Evolutionary conservation across 2,113 vertebrate genomes (phyloP).

Genomic region (Hiodon alosoides): DNA sequence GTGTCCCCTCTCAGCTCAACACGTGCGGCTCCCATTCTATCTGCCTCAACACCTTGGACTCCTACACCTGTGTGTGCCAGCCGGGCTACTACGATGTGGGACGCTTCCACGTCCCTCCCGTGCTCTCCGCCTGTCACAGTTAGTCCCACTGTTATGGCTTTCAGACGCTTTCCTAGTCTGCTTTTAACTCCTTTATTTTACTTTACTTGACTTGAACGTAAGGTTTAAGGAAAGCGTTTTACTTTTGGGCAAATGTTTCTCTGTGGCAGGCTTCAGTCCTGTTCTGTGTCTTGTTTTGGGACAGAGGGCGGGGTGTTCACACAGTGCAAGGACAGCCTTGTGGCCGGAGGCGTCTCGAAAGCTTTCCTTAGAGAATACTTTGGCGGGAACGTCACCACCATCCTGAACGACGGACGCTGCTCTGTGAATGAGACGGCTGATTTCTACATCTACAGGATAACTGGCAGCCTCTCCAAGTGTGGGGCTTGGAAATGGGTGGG

Average conservation of each 20-base stretch:
- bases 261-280: no score
- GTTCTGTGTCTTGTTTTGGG: not conserved
- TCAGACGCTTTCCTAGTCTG: not conserved
- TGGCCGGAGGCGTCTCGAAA: conserved; percentile 51
- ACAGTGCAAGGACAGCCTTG: conserved; percentile 42
- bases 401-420: conserved; percentile 55
- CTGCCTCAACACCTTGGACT: conserved; percentile 57
- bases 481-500: conserved; percentile 46
- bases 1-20: conserved; percentile 16
- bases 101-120: conserved; percentile 8
- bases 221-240: no score
- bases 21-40: conserved; percentile 45
- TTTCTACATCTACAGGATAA: conserved; percentile 42
- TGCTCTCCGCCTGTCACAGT: conserved; percentile 41
- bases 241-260: no score
- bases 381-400: conserved; percentile 35
- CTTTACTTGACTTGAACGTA: not conserved
- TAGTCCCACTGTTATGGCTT: not conserved
- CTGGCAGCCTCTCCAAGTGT: conserved; percentile 38
- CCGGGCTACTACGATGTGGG: conserved; percentile 53
- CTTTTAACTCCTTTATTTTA: not conserved
- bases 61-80: conserved; percentile 48
- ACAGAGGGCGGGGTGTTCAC: conserved; percentile 57
- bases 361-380: conserved; percentile 43
- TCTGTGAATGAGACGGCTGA: conserved; percentile 28